A percentile compares a stretch with the other conserved stretches of the same genome.
phyloP scores from a whole-genome alignment of 1,140 invertebrate genomes.

The Drosophila malerkotliana region DNA sequence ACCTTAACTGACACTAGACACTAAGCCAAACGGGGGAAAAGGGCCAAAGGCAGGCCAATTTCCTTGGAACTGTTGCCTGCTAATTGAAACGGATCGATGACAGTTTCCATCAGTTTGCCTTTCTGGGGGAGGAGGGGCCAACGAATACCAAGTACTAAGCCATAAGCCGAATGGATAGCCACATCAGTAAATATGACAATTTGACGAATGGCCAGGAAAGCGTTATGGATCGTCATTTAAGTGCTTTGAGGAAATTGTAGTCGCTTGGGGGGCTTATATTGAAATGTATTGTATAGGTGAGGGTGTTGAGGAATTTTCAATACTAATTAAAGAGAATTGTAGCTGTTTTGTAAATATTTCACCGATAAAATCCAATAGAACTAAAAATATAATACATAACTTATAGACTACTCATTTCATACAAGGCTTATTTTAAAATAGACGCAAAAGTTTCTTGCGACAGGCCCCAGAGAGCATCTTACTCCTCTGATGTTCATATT shows the following conservation, averaged over 20 bases:
- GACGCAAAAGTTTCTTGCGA: too few species aligned
- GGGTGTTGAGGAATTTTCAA: too few species aligned
- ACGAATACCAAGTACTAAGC: not conserved
- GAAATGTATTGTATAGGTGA: too few species aligned
- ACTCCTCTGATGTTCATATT: too few species aligned
- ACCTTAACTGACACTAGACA: not conserved
- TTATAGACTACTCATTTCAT: too few species aligned
- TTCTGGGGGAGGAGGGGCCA: not conserved
- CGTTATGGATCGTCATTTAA: conserved; percentile 4
- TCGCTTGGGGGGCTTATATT: not conserved
- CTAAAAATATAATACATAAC: too few species aligned
- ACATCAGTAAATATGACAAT: conserved; percentile 19
- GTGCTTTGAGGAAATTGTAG: not conserved
- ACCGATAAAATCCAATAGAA: too few species aligned
- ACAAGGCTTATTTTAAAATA: too few species aligned
- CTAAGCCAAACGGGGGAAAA: conserved; percentile 6
- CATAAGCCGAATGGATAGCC: conserved; percentile 7
- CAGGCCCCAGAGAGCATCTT: too few species aligned
- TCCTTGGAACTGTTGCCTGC: conserved; percentile 26
- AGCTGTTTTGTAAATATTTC: too few species aligned
- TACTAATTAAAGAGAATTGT: too few species aligned
- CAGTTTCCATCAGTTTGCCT: conserved; percentile 4
- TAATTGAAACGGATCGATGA: conserved; percentile 42
- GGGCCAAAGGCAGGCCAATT: not conserved
- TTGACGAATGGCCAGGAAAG: conserved; percentile 12